Evolutionary conservation across 2,888 invertebrate species (phyloP), one percentile per base, ranked within the genome.

Genomic region (Scotopteryx bipunctaria): DNA sequence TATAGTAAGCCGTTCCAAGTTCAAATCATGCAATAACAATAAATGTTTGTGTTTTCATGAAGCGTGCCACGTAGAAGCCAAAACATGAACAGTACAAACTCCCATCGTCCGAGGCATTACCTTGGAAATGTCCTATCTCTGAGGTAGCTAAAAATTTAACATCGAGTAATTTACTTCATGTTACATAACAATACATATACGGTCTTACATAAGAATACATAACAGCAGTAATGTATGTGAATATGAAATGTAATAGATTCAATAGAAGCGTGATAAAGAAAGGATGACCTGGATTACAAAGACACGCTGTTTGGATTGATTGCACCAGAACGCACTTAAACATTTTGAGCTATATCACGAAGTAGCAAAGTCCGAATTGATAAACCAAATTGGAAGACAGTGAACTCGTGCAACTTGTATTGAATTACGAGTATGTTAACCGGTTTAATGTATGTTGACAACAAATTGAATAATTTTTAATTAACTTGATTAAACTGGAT

Each of bases 111-210:
- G 74, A 77, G 76, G 88, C 93, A 86, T 44, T 95, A 95, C 96
- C 96, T 96, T 93, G 96, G 96, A 89, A 96, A 96, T 69, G 96
- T 96, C 95, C 96, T 93, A 93, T 96, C 96, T 94, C 95, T 94
- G 87, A 96, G 95, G 92, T 96, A 96, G 95, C 96, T 96, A 90
- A 83, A 87, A 86, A 83, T 79, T 63, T 71, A 78, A 86, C 70
- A 68, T 64, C 64, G 27, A 63, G 42, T 61, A 64, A 65, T 71
- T 64, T 57, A 66, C 56, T 50, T 65, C 53, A 65, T 58, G 61
- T 66, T 63, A 63, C 46, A 56, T 61, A 58, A 66, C 27, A 54
- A 60, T 50, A 61, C 46, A 67, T 64, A 68, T 41, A 56, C 41
- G 21, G 5, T 49, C 60, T 64, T 62, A 65, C 36, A 68, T 64